Evolutionary conservation across 1,140 invertebrate genomes (phyloP).

Genomic region (Leptestheria dahalacensis): DNA sequence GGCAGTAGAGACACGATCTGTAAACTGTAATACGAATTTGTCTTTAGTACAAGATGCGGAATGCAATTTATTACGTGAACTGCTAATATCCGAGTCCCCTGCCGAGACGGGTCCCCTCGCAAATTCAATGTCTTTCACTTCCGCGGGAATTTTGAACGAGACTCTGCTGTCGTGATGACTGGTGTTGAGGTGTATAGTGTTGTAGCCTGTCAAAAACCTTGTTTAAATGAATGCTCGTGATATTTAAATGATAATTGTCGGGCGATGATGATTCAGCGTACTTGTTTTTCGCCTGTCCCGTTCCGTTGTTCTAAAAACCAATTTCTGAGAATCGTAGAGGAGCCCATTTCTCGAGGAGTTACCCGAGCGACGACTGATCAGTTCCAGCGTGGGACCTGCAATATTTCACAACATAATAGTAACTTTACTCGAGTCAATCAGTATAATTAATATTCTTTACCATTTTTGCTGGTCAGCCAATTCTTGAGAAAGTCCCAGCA

Average conservation of each 20-base stretch:
- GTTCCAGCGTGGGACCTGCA: neutral
- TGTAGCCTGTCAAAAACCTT: neutral
- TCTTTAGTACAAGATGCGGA: neutral
- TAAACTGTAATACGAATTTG: neutral
- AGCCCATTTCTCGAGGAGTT: too few relatives aligned
- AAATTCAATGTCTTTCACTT: neutral
- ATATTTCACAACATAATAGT: neutral
- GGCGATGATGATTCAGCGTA: too few relatives aligned
- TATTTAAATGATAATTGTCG: too few relatives aligned
- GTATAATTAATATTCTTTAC: neutral
- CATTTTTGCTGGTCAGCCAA: neutral
- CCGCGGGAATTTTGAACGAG: neutral
- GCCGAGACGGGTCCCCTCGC: neutral
- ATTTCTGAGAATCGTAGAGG: too few relatives aligned
- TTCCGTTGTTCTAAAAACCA: too few relatives aligned
- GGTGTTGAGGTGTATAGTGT: neutral
- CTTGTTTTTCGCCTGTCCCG: too few relatives aligned
- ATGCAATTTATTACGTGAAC: neutral
- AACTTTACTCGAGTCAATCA: neutral
- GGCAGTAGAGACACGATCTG: neutral
- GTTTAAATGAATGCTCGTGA: too few relatives aligned
- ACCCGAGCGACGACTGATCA: too few relatives aligned
- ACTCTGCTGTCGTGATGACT: neutral
- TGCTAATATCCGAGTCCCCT: too few relatives aligned
- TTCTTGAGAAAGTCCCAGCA: neutral